Evolutionary conservation across 2,113 vertebrate species (phyloP), one percentile per base, ranked within the genome.

Genomic region (Alouatta palliata): DNA sequence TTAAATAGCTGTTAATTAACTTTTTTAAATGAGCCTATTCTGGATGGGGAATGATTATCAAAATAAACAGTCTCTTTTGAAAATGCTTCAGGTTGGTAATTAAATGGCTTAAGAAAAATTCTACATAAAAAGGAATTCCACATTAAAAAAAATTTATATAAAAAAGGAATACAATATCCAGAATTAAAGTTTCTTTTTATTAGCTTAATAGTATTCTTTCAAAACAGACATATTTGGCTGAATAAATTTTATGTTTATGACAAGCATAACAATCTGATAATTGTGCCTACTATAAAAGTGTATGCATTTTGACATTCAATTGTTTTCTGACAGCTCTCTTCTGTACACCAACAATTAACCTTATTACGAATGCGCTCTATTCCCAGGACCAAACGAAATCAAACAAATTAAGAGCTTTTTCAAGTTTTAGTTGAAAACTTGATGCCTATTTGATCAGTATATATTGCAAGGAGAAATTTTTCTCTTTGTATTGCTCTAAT

Each of bases 71-170:
- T 75, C 75, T 52, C 12, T 52, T 8, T 40, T 94, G 30, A 90
- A 93, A 95, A 85, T 61, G 35, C 77, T 92, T 85, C 52, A 13
- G 16, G 17, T 40, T 85, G 8, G 9, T 70, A 90, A 68, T 3
- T 91, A 73, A 86, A 52, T 77, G 20, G n/a, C 23, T 64, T 80
- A 92, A 95, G 30, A 93, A 81, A 96, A 94, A 71, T 35, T 73
- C 16, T 49, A 58, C 17, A 66, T 66, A 52, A 96, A 89, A 86
- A 35, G 1, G 20, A 92, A 45, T 79, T 96, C 1, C 19, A 58
- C 43, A 70, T 94, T 3, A 10, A 85, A 94, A 86, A 85, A 89
- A 52, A 45, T 71, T 3, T 68, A 43, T 17, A 35, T 84, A 43
- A 54, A 94, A 96, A 87, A 70, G 52, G 5, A 91, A 87, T 70